Percentiles rank a stretch among this genome's conserved stretches.
phyloP scores from a whole-genome alignment of 1,140 invertebrate species.

The Drosophila obscura region DNA sequence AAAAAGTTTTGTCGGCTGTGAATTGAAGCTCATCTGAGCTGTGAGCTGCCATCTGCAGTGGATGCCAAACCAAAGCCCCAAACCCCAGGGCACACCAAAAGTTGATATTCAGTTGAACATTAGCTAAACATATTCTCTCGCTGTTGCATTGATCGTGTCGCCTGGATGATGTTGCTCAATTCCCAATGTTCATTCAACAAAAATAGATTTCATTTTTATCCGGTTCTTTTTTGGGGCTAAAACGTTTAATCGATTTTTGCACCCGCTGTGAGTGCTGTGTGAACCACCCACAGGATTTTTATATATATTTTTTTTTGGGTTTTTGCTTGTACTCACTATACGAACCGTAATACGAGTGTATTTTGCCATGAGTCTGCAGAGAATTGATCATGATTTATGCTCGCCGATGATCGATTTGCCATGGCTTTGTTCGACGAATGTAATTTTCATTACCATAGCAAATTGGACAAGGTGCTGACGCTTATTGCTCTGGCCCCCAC shows the following conservation, averaged over 20 bases:
- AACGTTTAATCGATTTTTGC: slow-evolving; percentile 79
- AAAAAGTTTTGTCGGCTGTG: slow-evolving; percentile 32
- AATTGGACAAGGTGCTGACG: slow-evolving; percentile 83
- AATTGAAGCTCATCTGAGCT: slow-evolving; percentile 39
- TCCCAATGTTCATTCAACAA: slow-evolving; percentile 65
- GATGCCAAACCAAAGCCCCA: slow-evolving; percentile 17
- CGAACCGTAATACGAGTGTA: background rate
- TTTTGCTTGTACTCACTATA: background rate
- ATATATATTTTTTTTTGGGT: slow-evolving; percentile 18
- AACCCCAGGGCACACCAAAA: background rate
- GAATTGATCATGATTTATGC: slow-evolving; percentile 72
- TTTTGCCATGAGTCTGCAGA: slow-evolving; percentile 47
- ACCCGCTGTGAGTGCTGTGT: slow-evolving; percentile 59
- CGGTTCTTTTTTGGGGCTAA: slow-evolving; percentile 13
- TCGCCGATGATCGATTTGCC: slow-evolving; percentile 62
- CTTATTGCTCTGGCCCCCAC: slow-evolving; percentile 60
- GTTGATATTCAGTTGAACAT: slow-evolving; percentile 53
- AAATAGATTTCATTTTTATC: slow-evolving; percentile 24
- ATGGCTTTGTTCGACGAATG: slow-evolving; percentile 66
- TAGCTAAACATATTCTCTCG: slow-evolving; percentile 43
- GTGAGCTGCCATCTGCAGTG: slow-evolving; percentile 31
- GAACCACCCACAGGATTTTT: slow-evolving; percentile 75
- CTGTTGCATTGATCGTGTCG: slow-evolving; percentile 48
- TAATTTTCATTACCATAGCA: slow-evolving; percentile 82
- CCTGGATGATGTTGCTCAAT: slow-evolving; percentile 61